Base-by-base conservation (phyloP, 2,797 vertebrate genomes). In the Sciurus carolinensis region DNA sequence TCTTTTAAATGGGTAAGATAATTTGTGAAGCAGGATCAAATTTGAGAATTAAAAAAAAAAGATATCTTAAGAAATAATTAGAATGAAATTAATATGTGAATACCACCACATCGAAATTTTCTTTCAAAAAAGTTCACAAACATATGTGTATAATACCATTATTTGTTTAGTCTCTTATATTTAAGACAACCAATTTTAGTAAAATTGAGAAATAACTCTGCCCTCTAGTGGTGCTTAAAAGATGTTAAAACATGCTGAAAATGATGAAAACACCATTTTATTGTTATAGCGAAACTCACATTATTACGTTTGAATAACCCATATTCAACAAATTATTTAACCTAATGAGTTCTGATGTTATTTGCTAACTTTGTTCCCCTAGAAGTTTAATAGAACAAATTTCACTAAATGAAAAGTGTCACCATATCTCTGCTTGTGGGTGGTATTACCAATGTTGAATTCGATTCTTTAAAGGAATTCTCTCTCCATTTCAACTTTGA, bases 171-270 rank as follows among this genome's bases (percentile, higher is more conserved):
- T 90, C 26, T 86, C 30, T 67, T 67, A 62, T 33, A 92, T 71
- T 81, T 96, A 96, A 79, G 13, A 72, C 18, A 57, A 92, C 87
- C 64, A 69, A 84, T 94, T 80, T 84, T 95, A 36, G 33, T 73
- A 89, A 91, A 94, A 96, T 62, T 96, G 67, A 97, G 77, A 97
- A 96, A 92, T 94, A 94, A 94, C 0, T 20, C 95, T 96, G 95
- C 95, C 96, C 96, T 96, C 97, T 97, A 96, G 96, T 97, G 97
- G 96, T 97, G 39, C 13, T 89, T 94, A 83, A 92, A 95, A 92
- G 84, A 73, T 52, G 39, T 85, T 52, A 84, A 77, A 83, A 44
- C 52, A 15, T n/a, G 57, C 17, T n/a, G 20, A 73, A 87, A 93
- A 15, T 30, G 57, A 11, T n/a, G 20, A 73, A 87, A 94, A 73